Evolutionary conservation across 2,797 vertebrate species (phyloP).

Genomic region (Chlorospingus semifuscus): DNA sequence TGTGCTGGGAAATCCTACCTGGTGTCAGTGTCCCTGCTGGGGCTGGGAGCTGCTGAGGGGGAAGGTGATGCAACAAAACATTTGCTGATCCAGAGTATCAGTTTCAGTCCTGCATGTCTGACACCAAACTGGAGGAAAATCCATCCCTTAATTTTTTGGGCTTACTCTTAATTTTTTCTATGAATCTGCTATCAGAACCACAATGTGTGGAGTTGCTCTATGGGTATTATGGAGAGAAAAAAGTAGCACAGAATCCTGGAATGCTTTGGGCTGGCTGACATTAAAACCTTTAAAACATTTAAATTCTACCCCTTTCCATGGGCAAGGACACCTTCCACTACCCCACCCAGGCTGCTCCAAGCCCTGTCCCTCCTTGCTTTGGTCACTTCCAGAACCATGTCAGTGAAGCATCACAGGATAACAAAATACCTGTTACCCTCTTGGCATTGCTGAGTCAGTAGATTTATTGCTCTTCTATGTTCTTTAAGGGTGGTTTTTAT

Average conservation of each 20-base stretch:
- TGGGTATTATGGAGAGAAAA: background rate
- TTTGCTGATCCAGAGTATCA: background rate
- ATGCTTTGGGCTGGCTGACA: background rate
- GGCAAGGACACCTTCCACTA: background rate
- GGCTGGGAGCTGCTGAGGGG: no score
- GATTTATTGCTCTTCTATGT: background rate
- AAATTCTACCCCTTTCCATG: background rate
- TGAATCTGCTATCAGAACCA: background rate
- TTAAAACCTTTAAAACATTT: background rate
- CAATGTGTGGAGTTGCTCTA: background rate
- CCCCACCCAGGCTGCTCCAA: background rate
- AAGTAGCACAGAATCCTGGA: background rate
- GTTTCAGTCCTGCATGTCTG: background rate
- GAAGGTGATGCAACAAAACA: background rate
- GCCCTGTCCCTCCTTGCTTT: rapidly evolving
- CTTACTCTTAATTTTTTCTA: background rate
- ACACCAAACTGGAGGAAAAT: background rate
- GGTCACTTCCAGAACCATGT: background rate
- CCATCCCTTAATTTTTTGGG: background rate
- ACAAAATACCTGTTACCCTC: background rate
- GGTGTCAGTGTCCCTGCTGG: background rate
- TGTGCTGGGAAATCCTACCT: background rate
- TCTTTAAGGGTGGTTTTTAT: conserved; percentile 22
- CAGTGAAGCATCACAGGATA: background rate
- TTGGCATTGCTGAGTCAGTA: background rate